Conservation (phyloP, 2,797 vertebrate genomes). For the Sebastes trivittatus region DNA sequence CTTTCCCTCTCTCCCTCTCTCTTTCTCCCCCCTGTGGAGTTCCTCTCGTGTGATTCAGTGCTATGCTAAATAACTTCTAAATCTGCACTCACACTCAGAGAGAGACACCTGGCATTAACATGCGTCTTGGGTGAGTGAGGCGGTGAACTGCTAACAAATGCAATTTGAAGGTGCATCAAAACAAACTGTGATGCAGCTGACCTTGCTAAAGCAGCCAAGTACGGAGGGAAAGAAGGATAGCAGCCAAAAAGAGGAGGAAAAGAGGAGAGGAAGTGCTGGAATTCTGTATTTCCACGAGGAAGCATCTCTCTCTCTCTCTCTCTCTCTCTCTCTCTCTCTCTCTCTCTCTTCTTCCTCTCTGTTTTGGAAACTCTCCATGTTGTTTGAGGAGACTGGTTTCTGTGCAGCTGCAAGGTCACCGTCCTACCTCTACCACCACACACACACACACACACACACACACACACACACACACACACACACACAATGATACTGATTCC, state of each 20-base stretch:
- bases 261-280: not conserved
- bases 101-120: not conserved
- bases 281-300: conserved; percentile 15
- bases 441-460: conserved; percentile 12
- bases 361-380: conserved; percentile 43
- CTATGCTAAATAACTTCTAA: conserved; percentile 40
- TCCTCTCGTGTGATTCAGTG: conserved; percentile 13
- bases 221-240: conserved; percentile 8
- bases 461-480: conserved; percentile 5
- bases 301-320: not conserved
- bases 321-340: conserved; percentile 9
- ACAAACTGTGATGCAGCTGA: conserved; percentile 41
- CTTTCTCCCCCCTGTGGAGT: conserved; percentile 7
- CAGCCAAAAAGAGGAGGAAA: not conserved
- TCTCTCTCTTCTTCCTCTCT: conserved; percentile 9
- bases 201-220: conserved; percentile 47
- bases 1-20: not conserved
- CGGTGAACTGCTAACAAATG: conserved; percentile 36
- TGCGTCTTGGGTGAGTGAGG: not conserved
- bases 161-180: conserved; percentile 47
- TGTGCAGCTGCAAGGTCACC: conserved; percentile 53
- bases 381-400: conserved; percentile 23
- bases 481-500: conserved; percentile 8
- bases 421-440: not conserved
- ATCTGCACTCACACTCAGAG: not conserved